Conservation (phyloP, 2,888 invertebrate genomes). For the Pseudeuparius sepicola region DNA sequence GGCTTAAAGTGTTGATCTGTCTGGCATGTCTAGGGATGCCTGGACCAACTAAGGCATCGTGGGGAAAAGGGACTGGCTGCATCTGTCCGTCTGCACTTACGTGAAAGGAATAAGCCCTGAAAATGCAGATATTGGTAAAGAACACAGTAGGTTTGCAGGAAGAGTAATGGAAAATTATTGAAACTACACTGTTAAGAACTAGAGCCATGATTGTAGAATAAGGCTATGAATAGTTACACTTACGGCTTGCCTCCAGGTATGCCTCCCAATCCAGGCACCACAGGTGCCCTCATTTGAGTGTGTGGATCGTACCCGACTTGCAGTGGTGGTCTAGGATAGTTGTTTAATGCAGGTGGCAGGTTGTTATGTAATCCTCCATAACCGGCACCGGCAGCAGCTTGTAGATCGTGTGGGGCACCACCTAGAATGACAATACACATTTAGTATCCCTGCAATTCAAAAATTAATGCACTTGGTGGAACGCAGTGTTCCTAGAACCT, state of each 20-base stretch:
- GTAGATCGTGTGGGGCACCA: slow-evolving; percentile 48
- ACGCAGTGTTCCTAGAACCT: too few species aligned
- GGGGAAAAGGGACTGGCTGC: slow-evolving; percentile 89
- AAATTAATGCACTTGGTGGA: too few species aligned
- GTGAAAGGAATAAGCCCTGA: slow-evolving; percentile 87
- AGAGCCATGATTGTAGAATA: background rate
- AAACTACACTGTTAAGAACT: background rate
- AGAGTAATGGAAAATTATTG: background rate
- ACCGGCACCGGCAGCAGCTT: slow-evolving; percentile 40
- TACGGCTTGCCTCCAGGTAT: slow-evolving; percentile 81
- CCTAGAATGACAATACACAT: slow-evolving; percentile 16
- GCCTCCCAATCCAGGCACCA: slow-evolving; percentile 53
- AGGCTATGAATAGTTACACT: slow-evolving; percentile 45
- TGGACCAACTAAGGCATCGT: slow-evolving; percentile 85
- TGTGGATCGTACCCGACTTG: slow-evolving; percentile 59
- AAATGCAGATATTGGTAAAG: slow-evolving; percentile 23
- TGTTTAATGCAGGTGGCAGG: slow-evolving; percentile 54
- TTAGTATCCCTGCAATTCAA: background rate
- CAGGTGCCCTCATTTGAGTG: slow-evolving; percentile 55
- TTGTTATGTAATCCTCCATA: slow-evolving; percentile 52
- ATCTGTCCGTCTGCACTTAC: slow-evolving; percentile 80
- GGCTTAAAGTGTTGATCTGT: slow-evolving; percentile 80
- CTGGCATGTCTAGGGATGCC: slow-evolving; percentile 88
- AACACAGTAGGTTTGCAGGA: background rate
- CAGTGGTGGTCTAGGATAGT: slow-evolving; percentile 54